Percentiles rank a stretch among this genome's conserved stretches.
Conservation (phyloP, 2,888 invertebrate species). For the Nomada goodeniana region DNA sequence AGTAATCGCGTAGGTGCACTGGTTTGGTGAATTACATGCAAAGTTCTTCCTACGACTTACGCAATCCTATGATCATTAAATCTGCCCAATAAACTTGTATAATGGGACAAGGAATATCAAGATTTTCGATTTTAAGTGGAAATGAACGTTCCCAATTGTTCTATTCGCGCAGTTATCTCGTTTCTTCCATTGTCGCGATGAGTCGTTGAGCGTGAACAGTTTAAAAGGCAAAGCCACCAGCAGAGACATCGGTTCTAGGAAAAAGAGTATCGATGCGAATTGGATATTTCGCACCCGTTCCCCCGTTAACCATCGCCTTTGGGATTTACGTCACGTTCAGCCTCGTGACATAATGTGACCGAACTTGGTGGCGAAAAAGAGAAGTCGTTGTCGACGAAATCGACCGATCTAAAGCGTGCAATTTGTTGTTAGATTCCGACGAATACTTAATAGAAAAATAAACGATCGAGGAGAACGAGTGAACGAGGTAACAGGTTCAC, state of each 20-base stretch:
- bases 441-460: neutral
- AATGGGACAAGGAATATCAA: too few relatives aligned
- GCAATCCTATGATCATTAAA: too few relatives aligned
- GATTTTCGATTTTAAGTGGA: neutral
- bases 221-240: slow-evolving; percentile 17
- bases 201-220: slow-evolving; percentile 12
- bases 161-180: neutral
- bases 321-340: slow-evolving; percentile 58
- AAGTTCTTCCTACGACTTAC: too few relatives aligned
- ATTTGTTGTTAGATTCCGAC: neutral
- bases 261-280: slow-evolving; percentile 34
- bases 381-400: neutral
- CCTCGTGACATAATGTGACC: slow-evolving; percentile 54
- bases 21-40: neutral
- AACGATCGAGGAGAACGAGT: too few relatives aligned
- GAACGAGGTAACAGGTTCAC: too few relatives aligned
- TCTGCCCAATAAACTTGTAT: neutral
- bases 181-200: neutral
- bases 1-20: slow-evolving; percentile 16
- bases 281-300: slow-evolving; percentile 50
- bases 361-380: slow-evolving; percentile 31
- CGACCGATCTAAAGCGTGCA: neutral
- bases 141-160: neutral
- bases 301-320: slow-evolving; percentile 38
- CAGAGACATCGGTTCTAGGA: slow-evolving; percentile 28